These are phyloP conservation scores for Drosophila watanabei DNA, from an alignment of 1,140 invertebrate species.

Conservation along the genomic window DNA sequence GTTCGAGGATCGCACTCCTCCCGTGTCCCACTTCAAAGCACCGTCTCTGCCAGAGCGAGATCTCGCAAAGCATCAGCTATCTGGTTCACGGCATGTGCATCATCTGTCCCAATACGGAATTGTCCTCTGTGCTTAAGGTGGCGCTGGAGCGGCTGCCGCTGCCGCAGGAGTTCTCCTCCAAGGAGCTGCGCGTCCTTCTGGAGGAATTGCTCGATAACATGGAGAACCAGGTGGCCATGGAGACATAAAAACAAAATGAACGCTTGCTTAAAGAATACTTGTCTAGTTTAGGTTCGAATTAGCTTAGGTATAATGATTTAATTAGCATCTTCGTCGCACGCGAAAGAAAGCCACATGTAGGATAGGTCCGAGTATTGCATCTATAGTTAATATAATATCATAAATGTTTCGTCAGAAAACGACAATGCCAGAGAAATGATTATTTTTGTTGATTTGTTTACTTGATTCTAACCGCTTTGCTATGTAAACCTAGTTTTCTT, in stretches of 20 bases:
- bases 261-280: conserved; percentile 5
- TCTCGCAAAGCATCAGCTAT: conserved; percentile 74
- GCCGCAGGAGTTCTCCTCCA: conserved; percentile 82
- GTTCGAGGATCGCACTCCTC: conserved; percentile 88
- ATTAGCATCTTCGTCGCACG: conserved; percentile 19
- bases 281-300: conserved; percentile 26
- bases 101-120: conserved; percentile 66
- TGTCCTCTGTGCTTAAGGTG: conserved; percentile 71
- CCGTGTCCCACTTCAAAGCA: conserved; percentile 89
- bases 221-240: conserved; percentile 29
- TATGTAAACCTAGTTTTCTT: conserved; percentile 25
- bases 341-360: conserved; percentile 16
- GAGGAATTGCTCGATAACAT: conserved; percentile 72
- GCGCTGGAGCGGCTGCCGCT: conserved; percentile 80
- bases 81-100: conserved; percentile 76
- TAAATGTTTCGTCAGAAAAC: conserved; percentile 24
- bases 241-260: conserved; percentile 4
- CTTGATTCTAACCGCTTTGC: conserved; percentile 12
- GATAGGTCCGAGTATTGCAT: conserved; percentile 24
- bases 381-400: conserved; percentile 11
- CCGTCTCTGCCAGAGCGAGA: conserved; percentile 86
- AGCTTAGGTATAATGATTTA: conserved; percentile 19
- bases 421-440: conserved; percentile 27
- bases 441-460: conserved; percentile 64
- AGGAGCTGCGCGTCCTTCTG: conserved; percentile 71